Base-by-base conservation (phyloP, 2,797 vertebrate species). In the Megaceryle alcyon region DNA sequence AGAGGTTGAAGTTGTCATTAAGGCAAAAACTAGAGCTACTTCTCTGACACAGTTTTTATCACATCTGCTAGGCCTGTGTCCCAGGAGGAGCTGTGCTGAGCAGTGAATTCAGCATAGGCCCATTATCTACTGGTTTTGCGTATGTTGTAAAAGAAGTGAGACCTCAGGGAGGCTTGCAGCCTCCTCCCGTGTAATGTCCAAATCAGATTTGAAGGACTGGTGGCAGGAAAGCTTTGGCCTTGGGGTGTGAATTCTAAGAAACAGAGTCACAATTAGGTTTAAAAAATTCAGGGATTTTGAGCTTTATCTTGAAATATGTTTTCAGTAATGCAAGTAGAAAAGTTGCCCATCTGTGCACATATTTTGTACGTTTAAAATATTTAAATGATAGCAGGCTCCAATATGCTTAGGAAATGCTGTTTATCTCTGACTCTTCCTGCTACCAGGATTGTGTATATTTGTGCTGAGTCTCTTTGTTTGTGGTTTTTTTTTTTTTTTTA, bases 201-300 rank as follows among this genome's bases (percentile, higher is more conserved):
- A 97, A 97, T 97, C 97, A 96, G 95, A 97, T 97, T 97, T 98
- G 97, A 98, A 98, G 97, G 97, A 94, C 98, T 97, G 97, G 97
- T 97, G 98, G 98, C 97, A 98, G 97, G 96, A 97, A 97, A 97
- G 98, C 97, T 98, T 96, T 98, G 98, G 98, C 98, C 98, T 98
- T 97, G 97, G 98, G 98, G 97, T 98, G 97, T 97, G 96, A 97
- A 98, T 98, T 97, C 97, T 97, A 94, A 98, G 97, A 97, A 97
- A 97, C 92, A 95, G 96, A 97, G 96, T 92, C 97, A 98, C 97
- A 98, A 98, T 98, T 98, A 98, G 97, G 94, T 97, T 98, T 97
- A 98, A 98, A 98, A 98, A 98, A 98, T 98, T 98, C 98, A 98
- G 97, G 97, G 97, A 98, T 98, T 98, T 98, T 97, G 94, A 98